These are phyloP conservation scores for Thymelicus lineola DNA, from an alignment of 2,888 invertebrate species.

Conservation along the genomic window DNA sequence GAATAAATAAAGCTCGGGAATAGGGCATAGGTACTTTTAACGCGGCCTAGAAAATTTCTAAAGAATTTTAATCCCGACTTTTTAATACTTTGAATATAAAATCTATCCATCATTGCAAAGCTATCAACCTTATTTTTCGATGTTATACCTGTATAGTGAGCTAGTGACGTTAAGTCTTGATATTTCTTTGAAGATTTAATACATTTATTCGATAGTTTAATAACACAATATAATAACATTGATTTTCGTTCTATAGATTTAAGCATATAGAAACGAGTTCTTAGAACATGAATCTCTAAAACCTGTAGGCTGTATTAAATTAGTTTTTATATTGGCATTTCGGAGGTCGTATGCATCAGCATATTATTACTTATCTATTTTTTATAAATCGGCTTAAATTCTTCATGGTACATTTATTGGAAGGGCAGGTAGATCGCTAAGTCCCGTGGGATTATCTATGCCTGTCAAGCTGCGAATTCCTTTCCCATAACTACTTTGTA, in stretches of 20 bases:
- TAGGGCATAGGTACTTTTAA: neutral
- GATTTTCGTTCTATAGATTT: no score
- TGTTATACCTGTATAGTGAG: no score
- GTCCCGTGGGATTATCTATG: constrained; percentile 17
- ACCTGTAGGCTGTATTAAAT: no score
- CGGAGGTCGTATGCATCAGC: no score
- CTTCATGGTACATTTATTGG: constrained; percentile 3
- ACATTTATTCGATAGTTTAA: no score
- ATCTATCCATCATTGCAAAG: neutral
- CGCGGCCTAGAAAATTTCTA: constrained; percentile 3
- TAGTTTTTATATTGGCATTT: no score
- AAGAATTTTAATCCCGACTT: neutral
- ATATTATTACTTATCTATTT: neutral
- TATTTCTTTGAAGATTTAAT: no score
- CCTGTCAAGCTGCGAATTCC: constrained; percentile 23
- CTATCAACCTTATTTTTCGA: constrained; percentile 5
- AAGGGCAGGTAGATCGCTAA: constrained; percentile 11
- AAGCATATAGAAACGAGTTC: no score
- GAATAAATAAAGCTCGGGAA: constrained; percentile 1
- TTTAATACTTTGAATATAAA: constrained; percentile 6
- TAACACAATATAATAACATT: no score
- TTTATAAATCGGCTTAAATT: neutral
- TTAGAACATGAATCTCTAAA: no score
- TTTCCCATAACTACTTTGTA: constrained; percentile 11
- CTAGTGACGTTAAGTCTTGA: no score